Conservation (phyloP, 2,797 vertebrate genomes). For the Heterohyrax brucei region DNA sequence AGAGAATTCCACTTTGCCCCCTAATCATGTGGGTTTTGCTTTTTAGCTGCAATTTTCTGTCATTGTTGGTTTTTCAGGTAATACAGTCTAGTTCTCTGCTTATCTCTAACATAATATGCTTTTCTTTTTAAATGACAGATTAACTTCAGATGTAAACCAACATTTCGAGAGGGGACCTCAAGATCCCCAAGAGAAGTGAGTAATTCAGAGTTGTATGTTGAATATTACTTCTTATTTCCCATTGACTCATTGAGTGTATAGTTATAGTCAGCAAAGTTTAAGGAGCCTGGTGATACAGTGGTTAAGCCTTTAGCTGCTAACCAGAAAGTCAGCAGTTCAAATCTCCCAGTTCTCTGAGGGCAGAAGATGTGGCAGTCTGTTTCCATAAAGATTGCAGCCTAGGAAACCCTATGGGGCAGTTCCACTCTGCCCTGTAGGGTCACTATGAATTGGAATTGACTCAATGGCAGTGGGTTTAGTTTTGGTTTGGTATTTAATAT, state of each 20-base stretch:
- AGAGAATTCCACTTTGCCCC: not conserved
- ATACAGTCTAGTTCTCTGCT: not conserved
- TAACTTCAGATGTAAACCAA: slow-evolving; percentile 98
- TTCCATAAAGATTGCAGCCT: not conserved
- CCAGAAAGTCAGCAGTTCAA: not conserved
- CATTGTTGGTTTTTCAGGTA: not conserved
- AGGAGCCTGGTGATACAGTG: not conserved
- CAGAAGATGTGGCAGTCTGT: not conserved
- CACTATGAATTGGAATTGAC: not conserved
- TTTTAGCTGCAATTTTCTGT: not conserved
- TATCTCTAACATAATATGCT: slow-evolving; percentile 70
- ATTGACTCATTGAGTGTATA: not conserved
- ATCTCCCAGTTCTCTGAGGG: not conserved
- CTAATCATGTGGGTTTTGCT: not conserved
- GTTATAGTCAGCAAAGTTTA: not conserved
- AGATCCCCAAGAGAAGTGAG: slow-evolving; percentile 97
- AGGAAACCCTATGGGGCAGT: not conserved
- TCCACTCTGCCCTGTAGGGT: not conserved
- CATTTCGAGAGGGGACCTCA: slow-evolving; percentile 97
- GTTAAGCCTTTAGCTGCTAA: not conserved
- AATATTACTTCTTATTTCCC: not conserved
- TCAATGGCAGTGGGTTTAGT: not conserved
- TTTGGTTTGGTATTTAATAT: too few species aligned
- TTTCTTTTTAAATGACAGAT: slow-evolving; percentile 92
- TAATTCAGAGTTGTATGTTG: slow-evolving; percentile 67